A percentile compares a stretch with the other conserved stretches of the same genome.
These are phyloP conservation scores for Eriosoma lanigerum DNA, from an alignment of 1,140 invertebrate genomes.

Conservation along the genomic window DNA sequence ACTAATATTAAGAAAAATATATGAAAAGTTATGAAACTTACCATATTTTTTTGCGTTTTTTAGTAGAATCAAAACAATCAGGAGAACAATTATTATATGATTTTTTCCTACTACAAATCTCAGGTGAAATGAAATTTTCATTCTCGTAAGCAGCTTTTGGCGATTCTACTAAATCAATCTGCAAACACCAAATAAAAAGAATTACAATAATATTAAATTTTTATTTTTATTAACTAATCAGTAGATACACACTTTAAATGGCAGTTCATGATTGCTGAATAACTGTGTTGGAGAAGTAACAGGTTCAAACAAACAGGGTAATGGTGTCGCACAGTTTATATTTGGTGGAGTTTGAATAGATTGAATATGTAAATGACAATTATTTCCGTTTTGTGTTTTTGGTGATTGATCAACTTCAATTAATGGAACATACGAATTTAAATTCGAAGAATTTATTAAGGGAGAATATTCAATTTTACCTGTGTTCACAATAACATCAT, in stretches of 20 bases:
- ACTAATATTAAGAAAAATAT: too few relatives aligned
- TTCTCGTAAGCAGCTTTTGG: background rate
- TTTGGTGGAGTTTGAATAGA: background rate
- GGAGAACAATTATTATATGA: slow-evolving; percentile 10
- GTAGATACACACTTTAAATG: slow-evolving; percentile 9
- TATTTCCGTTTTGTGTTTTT: background rate
- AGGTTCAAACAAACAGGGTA: background rate
- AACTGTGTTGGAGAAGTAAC: background rate
- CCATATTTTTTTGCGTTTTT: slow-evolving; percentile 43
- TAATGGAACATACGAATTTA: background rate
- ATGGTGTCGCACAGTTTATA: background rate
- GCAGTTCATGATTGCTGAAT: background rate
- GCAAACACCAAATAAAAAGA: background rate
- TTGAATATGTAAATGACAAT: background rate
- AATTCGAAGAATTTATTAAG: background rate
- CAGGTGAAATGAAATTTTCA: background rate
- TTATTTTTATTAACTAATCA: background rate
- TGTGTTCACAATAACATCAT: background rate
- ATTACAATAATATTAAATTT: background rate
- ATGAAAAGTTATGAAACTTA: background rate
- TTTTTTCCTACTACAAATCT: background rate
- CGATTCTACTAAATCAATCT: slow-evolving; percentile 35
- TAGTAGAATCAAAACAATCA: slow-evolving; percentile 20
- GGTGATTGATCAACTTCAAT: slow-evolving; percentile 37
- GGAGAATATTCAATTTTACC: background rate